Evolutionary conservation across 2,888 invertebrate species (phyloP).

Genomic region (Pardosa pseudoannulata): DNA sequence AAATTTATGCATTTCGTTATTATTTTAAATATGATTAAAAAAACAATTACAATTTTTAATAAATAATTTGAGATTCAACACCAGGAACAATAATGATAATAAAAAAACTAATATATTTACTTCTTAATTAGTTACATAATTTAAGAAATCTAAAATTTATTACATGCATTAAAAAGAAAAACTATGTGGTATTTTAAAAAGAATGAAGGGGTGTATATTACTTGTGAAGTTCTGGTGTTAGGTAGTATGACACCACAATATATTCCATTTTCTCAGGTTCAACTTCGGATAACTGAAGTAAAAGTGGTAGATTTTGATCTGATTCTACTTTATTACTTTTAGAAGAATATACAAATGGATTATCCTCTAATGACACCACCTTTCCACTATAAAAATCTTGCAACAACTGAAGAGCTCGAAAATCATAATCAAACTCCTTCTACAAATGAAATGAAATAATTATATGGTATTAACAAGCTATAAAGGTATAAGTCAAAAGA

Average conservation of each 20-base stretch:
- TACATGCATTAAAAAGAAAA: too few species aligned
- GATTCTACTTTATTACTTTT: slow-evolving; percentile 83
- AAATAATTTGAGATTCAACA: too few species aligned
- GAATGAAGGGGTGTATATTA: slow-evolving; percentile 77
- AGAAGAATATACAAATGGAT: neutral
- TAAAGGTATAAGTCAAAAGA: too few species aligned
- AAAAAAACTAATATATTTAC: too few species aligned
- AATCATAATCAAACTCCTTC: slow-evolving; percentile 99
- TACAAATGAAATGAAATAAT: slow-evolving; percentile 79
- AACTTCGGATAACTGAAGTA: slow-evolving; percentile 90
- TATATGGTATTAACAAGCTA: too few species aligned
- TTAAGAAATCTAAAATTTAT: too few species aligned
- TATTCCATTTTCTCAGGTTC: slow-evolving; percentile 91
- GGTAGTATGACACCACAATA: slow-evolving; percentile 94
- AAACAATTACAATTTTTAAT: too few species aligned
- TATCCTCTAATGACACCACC: slow-evolving; percentile 80
- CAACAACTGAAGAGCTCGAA: slow-evolving; percentile 88
- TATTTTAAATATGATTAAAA: too few species aligned
- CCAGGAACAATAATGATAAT: too few species aligned
- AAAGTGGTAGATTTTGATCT: slow-evolving; percentile 86
- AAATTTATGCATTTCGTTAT: too few species aligned
- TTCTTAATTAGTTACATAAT: too few species aligned
- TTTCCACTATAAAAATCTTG: slow-evolving; percentile 93
- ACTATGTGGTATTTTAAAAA: too few species aligned
- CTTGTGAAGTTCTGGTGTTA: slow-evolving; percentile 90